These are phyloP conservation scores for Habropoda laboriosa DNA, from an alignment of 1,140 invertebrate species.

Conservation along the genomic window DNA sequence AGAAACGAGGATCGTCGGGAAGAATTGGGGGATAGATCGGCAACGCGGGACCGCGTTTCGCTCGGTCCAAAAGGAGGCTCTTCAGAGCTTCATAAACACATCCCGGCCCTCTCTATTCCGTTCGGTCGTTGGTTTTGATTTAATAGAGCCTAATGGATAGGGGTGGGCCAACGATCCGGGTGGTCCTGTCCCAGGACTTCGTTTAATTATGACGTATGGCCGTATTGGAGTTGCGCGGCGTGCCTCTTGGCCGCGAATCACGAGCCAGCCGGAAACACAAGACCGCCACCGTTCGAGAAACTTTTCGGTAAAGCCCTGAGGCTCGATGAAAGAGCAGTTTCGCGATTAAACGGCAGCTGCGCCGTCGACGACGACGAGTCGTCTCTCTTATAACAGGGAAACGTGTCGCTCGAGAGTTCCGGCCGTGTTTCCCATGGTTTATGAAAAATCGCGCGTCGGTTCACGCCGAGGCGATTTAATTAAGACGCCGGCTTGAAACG, in stretches of 20 bases:
- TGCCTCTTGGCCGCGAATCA: slow-evolving; percentile 47
- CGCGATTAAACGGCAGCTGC: background rate
- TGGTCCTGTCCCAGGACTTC: slow-evolving; percentile 71
- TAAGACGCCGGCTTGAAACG: slow-evolving; percentile 37
- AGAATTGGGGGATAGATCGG: slow-evolving; percentile 23
- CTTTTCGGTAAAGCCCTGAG: background rate
- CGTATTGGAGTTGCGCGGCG: slow-evolving; percentile 8
- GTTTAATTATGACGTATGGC: slow-evolving; percentile 77
- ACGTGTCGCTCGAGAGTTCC: background rate
- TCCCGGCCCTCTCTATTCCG: background rate
- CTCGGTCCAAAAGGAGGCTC: too few relatives aligned
- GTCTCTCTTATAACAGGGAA: background rate
- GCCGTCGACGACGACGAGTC: too few relatives aligned
- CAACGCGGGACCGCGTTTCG: too few relatives aligned
- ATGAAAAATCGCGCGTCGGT: slow-evolving; percentile 39
- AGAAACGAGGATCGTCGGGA: slow-evolving; percentile 30
- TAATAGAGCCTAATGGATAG: slow-evolving; percentile 73
- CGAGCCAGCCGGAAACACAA: slow-evolving; percentile 32
- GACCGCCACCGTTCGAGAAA: background rate
- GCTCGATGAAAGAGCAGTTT: slow-evolving; percentile 6
- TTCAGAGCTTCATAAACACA: slow-evolving; percentile 68
- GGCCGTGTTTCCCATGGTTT: slow-evolving; percentile 7
- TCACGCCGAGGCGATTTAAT: slow-evolving; percentile 33
- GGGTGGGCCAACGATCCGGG: slow-evolving; percentile 66
- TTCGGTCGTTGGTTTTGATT: slow-evolving; percentile 65